These are phyloP conservation scores for Hippocampus kuda DNA, from an alignment of 2,797 vertebrate species.

Conservation along the genomic window DNA sequence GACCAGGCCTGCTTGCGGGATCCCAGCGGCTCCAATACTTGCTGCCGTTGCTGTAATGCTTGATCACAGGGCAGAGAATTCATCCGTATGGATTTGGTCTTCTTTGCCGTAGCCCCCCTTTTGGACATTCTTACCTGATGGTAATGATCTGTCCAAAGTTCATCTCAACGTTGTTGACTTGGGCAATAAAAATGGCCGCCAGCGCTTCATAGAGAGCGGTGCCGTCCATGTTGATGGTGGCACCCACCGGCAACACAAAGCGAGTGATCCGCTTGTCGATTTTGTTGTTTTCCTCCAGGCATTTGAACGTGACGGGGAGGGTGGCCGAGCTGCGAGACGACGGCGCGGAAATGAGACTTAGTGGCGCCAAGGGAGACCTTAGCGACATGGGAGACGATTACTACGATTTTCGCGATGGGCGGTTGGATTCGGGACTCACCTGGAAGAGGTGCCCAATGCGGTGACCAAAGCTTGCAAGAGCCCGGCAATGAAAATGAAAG, in stretches of 20 bases:
- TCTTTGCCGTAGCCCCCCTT: no score
- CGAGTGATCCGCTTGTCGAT: conserved; percentile 90
- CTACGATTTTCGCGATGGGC: not conserved
- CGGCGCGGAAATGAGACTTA: not conserved
- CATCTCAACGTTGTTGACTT: conserved; percentile 95
- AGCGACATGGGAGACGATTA: no score
- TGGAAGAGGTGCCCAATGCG: conserved; percentile 90
- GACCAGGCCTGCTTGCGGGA: conserved; percentile 93
- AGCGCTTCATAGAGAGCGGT: conserved; percentile 94
- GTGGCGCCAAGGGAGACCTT: not conserved
- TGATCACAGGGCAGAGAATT: conserved; percentile 5
- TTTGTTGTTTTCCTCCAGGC: conserved; percentile 88
- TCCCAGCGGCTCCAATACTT: conserved; percentile 93
- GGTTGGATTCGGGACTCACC: conserved; percentile 61
- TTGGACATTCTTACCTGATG: conserved; percentile 73
- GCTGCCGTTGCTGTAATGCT: conserved; percentile 97
- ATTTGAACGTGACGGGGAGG: conserved; percentile 90
- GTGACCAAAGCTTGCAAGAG: conserved; percentile 88
- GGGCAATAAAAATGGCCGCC: conserved; percentile 95
- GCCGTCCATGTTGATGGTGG: conserved; percentile 97
- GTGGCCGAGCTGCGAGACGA: conserved; percentile 81
- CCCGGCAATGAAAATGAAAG: conserved; percentile 88
- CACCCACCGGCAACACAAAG: conserved; percentile 89
- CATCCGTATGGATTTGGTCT: not conserved
- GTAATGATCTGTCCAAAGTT: conserved; percentile 98